These are phyloP conservation scores for Pelagia noctiluca DNA, from an alignment of 30 jellyfish, hydroid and myxozoan genomes.

Conservation along the genomic window DNA sequence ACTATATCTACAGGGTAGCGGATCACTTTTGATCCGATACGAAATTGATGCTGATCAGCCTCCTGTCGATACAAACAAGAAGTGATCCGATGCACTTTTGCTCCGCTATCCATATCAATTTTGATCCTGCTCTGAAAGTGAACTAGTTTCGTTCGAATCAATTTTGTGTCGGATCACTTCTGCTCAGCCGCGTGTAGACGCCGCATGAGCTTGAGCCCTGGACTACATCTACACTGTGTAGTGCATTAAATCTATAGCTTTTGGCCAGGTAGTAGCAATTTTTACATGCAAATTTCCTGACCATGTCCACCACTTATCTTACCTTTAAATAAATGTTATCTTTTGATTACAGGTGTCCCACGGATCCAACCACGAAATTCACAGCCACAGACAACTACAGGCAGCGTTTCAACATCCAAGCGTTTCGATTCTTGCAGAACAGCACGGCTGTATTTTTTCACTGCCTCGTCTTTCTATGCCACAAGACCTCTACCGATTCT, in stretches of 20 bases:
- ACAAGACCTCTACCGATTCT: constrained; percentile 28
- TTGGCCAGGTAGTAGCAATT: background rate
- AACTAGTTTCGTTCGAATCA: too few relatives aligned
- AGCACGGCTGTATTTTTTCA: constrained; percentile 52
- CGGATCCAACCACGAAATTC: constrained; percentile 38
- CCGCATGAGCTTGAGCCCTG: background rate
- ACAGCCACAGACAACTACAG: constrained; percentile 13
- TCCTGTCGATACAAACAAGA: too few relatives aligned
- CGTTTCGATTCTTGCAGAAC: constrained; percentile 43
- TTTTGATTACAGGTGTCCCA: constrained; percentile 40
- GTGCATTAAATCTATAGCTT: background rate
- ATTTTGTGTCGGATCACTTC: background rate
- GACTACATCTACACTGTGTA: background rate
- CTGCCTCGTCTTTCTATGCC: constrained; percentile 69
- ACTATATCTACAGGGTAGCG: too few relatives aligned
- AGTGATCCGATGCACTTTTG: too few relatives aligned
- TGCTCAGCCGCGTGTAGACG: background rate
- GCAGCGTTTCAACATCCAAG: constrained; percentile 56
- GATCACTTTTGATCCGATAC: too few relatives aligned
- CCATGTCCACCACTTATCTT: background rate
- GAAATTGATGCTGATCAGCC: too few relatives aligned
- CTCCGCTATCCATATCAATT: too few relatives aligned
- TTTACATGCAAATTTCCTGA: background rate
- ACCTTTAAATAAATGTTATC: background rate
- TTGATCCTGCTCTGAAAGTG: too few relatives aligned